phyloP scores from a whole-genome alignment of 2,797 vertebrate species.

The Salarias fasciatus region DNA sequence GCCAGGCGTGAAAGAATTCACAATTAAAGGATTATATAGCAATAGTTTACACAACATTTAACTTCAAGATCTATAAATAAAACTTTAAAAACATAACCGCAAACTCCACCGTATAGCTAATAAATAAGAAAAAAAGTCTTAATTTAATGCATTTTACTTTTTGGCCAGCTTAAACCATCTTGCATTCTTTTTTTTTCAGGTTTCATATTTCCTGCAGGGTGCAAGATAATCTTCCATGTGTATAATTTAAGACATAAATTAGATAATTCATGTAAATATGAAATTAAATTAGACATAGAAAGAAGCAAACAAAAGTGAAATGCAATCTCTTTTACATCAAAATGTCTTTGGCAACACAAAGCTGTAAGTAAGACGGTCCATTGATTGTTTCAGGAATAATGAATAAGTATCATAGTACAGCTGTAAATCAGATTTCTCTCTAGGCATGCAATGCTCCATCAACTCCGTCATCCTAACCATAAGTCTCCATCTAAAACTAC shows the following conservation, averaged over 20 bases:
- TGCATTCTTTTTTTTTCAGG: conserved; percentile 67
- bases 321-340: conserved; percentile 58
- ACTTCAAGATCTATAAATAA: conserved; percentile 82
- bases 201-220: conserved; percentile 71
- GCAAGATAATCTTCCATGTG: conserved; percentile 76
- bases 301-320: conserved; percentile 70
- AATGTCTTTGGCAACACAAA: conserved; percentile 63
- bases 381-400: conserved; percentile 69
- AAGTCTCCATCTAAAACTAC: conserved; percentile 66
- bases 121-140: conserved; percentile 81
- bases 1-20: conserved; percentile 71
- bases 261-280: conserved; percentile 83
- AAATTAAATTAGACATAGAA: conserved; percentile 85
- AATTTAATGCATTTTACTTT: conserved; percentile 82
- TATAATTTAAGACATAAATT: conserved; percentile 91
- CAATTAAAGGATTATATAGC: conserved; percentile 72
- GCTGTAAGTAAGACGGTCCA: conserved; percentile 58
- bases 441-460: conserved; percentile 67
- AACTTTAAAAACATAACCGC: conserved; percentile 74
- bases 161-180: conserved; percentile 78
- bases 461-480: conserved; percentile 62
- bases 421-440: conserved; percentile 70
- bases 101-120: conserved; percentile 74
- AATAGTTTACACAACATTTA: conserved; percentile 74
- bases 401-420: conserved; percentile 69